Percentiles rank a stretch among this genome's conserved stretches.
Evolutionary conservation across 2,888 invertebrate genomes (phyloP).

Genomic region (Diaphora mendica): DNA sequence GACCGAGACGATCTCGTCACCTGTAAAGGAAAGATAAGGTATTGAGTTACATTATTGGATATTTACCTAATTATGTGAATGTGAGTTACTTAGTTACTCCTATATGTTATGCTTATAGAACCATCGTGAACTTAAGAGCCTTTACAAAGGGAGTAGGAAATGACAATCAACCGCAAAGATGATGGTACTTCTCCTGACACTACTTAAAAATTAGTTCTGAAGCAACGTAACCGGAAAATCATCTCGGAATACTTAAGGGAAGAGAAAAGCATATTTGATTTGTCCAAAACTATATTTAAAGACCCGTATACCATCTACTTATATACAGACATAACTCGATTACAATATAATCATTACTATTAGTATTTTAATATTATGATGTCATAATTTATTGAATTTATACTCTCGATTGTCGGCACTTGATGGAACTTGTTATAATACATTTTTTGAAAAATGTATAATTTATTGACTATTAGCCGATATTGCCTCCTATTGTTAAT

Average conservation of each 20-base stretch:
- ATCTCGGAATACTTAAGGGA: not conserved
- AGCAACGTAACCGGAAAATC: not conserved
- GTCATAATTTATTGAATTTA: too few relatives aligned
- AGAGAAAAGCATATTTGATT: not conserved
- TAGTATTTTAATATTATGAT: not conserved
- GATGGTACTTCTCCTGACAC: not conserved
- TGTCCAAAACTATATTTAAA: not conserved
- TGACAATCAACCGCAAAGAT: not conserved
- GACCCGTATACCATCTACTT: not conserved
- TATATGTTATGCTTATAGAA: not conserved
- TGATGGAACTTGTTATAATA: too few relatives aligned
- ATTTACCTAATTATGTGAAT: not conserved
- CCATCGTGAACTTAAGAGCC: not conserved
- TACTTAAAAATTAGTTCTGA: not conserved
- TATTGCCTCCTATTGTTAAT: not conserved
- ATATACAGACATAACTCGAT: not conserved
- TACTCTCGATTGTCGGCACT: too few relatives aligned
- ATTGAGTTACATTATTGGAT: not conserved
- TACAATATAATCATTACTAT: not conserved
- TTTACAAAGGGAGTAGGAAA: not conserved
- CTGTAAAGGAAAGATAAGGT: slow-evolving; percentile 76
- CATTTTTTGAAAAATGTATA: too few relatives aligned
- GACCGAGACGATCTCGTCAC: slow-evolving; percentile 93
- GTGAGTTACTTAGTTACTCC: not conserved
- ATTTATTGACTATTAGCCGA: not conserved